Conservation (phyloP, 2,113 vertebrate genomes). For the Rhegmatorhina hoffmannsi region DNA sequence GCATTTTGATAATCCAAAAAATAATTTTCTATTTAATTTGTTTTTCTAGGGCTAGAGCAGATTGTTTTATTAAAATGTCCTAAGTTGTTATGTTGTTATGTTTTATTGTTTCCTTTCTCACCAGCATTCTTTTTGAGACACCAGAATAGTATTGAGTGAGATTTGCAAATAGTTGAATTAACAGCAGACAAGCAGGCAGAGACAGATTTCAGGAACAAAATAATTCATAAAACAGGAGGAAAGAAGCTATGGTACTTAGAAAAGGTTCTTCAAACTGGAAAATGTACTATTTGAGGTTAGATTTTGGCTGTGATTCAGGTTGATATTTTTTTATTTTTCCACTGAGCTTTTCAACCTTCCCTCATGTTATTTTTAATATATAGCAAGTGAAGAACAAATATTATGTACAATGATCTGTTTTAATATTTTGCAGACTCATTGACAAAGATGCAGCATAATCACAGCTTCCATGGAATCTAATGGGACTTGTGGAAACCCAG, state of each 20-base stretch:
- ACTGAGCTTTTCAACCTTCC: background rate
- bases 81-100: background rate
- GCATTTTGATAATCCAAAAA: background rate
- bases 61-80: background rate
- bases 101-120: background rate
- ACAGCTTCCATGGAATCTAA: slow-evolving; percentile 18
- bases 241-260: background rate
- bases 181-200: background rate
- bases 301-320: background rate
- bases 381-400: background rate
- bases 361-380: background rate
- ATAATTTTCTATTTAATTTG: background rate
- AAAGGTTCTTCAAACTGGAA: background rate
- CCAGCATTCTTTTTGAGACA: background rate
- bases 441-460: slow-evolving; percentile 11
- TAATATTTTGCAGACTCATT: slow-evolving; percentile 27
- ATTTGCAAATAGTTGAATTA: background rate
- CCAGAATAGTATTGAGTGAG: background rate
- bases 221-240: background rate
- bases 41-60: background rate
- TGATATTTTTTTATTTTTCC: background rate
- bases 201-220: background rate
- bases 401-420: background rate
- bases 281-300: background rate
- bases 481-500: slow-evolving; percentile 22